Evolutionary conservation across 2,888 invertebrate species (phyloP), one percentile per base, ranked within the genome.

Genomic region (Papilio gigon): DNA sequence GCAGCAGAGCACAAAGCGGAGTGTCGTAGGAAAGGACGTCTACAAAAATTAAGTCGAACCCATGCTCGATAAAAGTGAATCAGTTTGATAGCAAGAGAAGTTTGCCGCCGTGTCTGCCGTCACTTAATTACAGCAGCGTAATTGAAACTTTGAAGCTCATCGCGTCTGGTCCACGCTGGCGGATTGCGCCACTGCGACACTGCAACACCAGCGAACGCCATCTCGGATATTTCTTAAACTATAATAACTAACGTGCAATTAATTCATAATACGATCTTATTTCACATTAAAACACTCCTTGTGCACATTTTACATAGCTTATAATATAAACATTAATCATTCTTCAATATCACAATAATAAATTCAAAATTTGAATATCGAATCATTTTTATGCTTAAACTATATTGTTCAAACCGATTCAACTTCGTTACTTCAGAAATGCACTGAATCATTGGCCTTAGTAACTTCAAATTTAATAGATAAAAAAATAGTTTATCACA

Each of bases 111-210:
- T 84, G 84, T 79, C 76, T 71, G 75, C 80, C 78, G 80, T 78
- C 86, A 85, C 86, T 87, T 89, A 89, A 90, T 90, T 90, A 87
- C 84, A 81, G 79, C 79, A 74, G 78, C 72, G 78, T 88, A 89
- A 89, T 89, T 88, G 88, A 90, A 89, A 88, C 84, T 88, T 87
- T 68, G 67, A 73, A 79, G 78, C 80, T 80, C 80, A 83, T 83
- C 80, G 80, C 77, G 82, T 80, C 82, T 82, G 78, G 75, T 70
- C 64, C 73, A 69, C 68, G 66, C 47, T 65, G 44, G 70, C 70
- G 60, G 71, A 67, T 64, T 67, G 70, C 72, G 53, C 9, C 12
- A 22, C 47, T 64, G 59, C 64, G 70, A 44, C 60, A 17, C 60
- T 27, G 14, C 53, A 50, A 3, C 42, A 30, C 20, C 20, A 4